These are phyloP conservation scores for Brachionus asplanchnoidis DNA, from an alignment of 1,140 invertebrate species.

Conservation along the genomic window DNA sequence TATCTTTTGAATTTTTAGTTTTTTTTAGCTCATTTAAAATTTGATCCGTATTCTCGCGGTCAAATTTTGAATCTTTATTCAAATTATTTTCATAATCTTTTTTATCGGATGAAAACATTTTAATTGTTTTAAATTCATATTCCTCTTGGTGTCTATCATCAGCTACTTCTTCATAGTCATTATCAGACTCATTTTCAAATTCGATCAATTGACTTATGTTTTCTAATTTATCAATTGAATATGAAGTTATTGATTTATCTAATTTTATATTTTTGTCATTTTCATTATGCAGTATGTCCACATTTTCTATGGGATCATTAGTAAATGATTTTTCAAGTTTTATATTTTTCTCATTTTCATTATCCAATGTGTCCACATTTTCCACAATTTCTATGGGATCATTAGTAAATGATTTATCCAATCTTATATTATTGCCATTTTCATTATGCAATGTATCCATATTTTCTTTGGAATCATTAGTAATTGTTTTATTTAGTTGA, in stretches of 20 bases:
- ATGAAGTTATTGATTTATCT: not conserved
- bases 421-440: not conserved
- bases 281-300: not conserved
- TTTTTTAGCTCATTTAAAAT: not conserved
- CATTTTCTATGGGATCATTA: not conserved
- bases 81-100: not conserved
- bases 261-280: not conserved
- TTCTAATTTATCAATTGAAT: not conserved
- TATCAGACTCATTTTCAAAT: not conserved
- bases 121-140: not conserved
- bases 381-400: not conserved
- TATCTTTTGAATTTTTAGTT: slow-evolving; percentile 15
- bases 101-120: not conserved
- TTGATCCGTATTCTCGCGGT: not conserved
- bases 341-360: not conserved
- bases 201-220: not conserved
- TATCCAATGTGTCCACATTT: not conserved
- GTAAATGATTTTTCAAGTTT: not conserved
- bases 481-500: not conserved
- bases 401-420: not conserved
- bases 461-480: not conserved
- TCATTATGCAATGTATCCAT: not conserved
- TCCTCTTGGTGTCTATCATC: not conserved
- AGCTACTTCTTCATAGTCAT: not conserved
- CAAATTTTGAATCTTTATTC: not conserved